phyloP scores from a whole-genome alignment of 1,140 invertebrate species.

The Physella acuta region DNA sequence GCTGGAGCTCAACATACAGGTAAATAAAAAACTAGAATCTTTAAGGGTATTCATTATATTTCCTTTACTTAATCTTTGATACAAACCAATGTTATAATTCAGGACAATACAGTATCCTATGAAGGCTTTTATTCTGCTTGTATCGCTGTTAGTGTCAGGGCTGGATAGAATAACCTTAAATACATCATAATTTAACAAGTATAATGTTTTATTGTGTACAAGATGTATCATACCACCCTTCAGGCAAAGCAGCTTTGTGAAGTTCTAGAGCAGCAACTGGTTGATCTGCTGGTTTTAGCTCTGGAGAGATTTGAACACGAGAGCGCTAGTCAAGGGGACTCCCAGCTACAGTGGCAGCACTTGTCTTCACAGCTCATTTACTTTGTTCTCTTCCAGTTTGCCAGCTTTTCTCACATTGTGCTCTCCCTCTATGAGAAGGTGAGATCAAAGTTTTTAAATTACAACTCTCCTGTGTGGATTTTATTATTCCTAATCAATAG shows the following conservation, averaged over 20 bases:
- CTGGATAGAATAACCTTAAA: no score
- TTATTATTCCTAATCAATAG: not conserved
- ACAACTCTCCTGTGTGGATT: conserved; percentile 14
- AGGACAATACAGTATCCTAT: no score
- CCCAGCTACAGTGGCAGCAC: conserved; percentile 86
- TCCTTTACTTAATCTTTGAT: not conserved
- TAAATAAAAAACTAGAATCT: conserved; percentile 40
- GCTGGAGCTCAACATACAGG: conserved; percentile 88
- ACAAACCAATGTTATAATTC: not conserved
- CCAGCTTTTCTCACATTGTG: conserved; percentile 89
- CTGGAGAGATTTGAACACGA: conserved; percentile 83
- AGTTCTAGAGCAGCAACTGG: conserved; percentile 88
- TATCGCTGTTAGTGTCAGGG: no score
- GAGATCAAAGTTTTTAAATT: not conserved
- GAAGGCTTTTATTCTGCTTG: no score
- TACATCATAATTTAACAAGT: no score
- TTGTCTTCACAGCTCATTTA: conserved; percentile 93
- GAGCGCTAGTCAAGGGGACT: conserved; percentile 33
- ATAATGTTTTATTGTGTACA: no score
- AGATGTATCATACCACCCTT: not conserved
- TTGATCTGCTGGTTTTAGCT: conserved; percentile 85
- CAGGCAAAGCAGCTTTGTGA: conserved; percentile 85
- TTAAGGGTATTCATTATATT: not conserved
- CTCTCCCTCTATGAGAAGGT: conserved; percentile 84
- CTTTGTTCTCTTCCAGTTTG: conserved; percentile 92